A percentile compares a stretch with the other conserved stretches of the same genome.
Evolutionary conservation across 2,797 vertebrate genomes (phyloP).

Genomic region (Xenops minutus): DNA sequence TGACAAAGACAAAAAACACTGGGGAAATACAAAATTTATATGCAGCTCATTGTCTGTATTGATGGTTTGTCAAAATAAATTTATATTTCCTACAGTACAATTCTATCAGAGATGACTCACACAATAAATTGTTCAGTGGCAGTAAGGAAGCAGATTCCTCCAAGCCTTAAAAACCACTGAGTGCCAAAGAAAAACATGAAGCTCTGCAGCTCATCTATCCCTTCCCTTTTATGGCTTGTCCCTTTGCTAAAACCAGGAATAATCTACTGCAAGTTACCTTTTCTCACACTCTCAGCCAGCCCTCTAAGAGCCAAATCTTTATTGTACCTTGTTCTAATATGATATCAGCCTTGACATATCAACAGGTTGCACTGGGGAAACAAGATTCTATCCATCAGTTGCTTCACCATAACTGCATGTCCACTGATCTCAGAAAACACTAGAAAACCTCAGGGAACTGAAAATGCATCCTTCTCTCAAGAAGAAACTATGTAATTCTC

Average conservation of each 20-base stretch:
- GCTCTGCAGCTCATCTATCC: background rate
- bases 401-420: fast-evolving
- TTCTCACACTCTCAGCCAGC: background rate
- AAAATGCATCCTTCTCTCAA: background rate
- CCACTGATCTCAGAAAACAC: background rate
- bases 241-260: background rate
- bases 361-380: background rate
- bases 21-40: background rate
- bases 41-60: background rate
- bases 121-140: background rate
- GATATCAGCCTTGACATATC: background rate
- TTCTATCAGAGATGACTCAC: constrained; percentile 29
- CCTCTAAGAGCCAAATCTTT: background rate
- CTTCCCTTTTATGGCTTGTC: background rate
- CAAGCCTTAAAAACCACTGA: background rate
- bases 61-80: constrained; percentile 3
- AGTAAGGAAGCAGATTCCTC: background rate
- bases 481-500: background rate
- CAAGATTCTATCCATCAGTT: background rate
- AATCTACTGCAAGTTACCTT: background rate
- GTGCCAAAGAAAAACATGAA: background rate
- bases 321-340: background rate
- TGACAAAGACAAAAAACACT: background rate
- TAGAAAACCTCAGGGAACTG: background rate
- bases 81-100: background rate